Base-by-base conservation (phyloP, 2,888 invertebrate species). In the Choreutis nemorana region DNA sequence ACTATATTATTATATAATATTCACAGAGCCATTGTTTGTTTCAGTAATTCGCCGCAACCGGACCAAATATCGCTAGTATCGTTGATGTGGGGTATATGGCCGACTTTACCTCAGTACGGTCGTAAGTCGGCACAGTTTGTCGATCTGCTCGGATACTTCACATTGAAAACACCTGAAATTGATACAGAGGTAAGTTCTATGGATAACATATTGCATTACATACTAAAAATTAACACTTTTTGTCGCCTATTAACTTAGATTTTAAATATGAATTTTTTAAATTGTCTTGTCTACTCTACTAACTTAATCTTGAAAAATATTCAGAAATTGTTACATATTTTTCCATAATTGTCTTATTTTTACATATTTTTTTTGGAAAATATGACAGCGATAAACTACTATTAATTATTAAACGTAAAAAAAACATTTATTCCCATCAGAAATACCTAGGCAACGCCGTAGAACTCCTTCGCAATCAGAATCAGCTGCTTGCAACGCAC, bases 51-150 rank as follows among this genome's bases (percentile, higher is more conserved):
- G 0, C 83, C 86, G 8, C 81, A 84, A 29, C 55, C 82, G 1
- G 91, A 94, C 44, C 93, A 94, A 53, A 89, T 91, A 43, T 79
- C 82, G 2, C 61, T 97, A 15, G 81, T 97, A 6, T 90, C 90
- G 28, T 77, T 94, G 15, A 73, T 97, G 50, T 97, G 97, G 97
- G 85, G 87, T 25, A 77, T 97, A 40, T 97, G 97, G 96, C 92
- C 94, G 1, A 78, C 90, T 26, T 75, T 97, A 31, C 92, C 95
- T 1, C 86, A 89, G 31, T 95, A 94, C 57, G 98, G 98, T 0
- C 85, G 93, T 2, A 92, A 97, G 63, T 96, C 97, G 0, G 91
- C 94, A 0, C 97, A 98, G 64, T 97, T 97, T 70, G 96, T 97
- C 0, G 98, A 99, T 63, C 82, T 99, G 0, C 83, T 98, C 4